phyloP scores from a whole-genome alignment of 2,113 vertebrate genomes.

The Dicerorhinus sumatrensis region DNA sequence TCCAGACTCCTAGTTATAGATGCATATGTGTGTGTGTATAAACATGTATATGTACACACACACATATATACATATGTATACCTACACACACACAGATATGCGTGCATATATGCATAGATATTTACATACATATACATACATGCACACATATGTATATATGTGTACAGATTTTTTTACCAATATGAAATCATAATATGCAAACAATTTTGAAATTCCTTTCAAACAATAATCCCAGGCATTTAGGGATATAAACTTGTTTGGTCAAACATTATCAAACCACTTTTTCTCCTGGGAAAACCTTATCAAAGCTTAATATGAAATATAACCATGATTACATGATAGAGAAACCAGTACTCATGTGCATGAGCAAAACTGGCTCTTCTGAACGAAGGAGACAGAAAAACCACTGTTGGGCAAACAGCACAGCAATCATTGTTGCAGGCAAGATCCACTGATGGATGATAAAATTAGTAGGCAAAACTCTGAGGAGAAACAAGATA shows the following conservation, averaged over 20 bases:
- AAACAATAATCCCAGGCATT: slow-evolving; percentile 43
- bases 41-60: neutral
- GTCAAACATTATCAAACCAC: slow-evolving; percentile 14
- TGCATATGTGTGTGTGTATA: neutral
- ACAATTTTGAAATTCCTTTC: slow-evolving; percentile 42
- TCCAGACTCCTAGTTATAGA: neutral
- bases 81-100: neutral
- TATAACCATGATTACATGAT: neutral
- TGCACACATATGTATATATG: fast-evolving
- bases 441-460: neutral
- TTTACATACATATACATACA: neutral
- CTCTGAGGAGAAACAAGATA: slow-evolving; percentile 7
- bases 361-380: slow-evolving; percentile 2
- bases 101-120: neutral
- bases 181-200: slow-evolving; percentile 39
- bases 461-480: neutral
- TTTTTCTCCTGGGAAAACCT: slow-evolving; percentile 27
- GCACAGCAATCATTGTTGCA: neutral
- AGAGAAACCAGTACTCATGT: neutral
- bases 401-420: neutral
- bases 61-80: too few relatives aligned
- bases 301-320: slow-evolving; percentile 31
- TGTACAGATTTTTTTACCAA: slow-evolving; percentile 9
- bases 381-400: neutral
- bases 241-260: neutral